phyloP scores from a whole-genome alignment of 2,888 invertebrate genomes.

The Keiferia lycopersicella region DNA sequence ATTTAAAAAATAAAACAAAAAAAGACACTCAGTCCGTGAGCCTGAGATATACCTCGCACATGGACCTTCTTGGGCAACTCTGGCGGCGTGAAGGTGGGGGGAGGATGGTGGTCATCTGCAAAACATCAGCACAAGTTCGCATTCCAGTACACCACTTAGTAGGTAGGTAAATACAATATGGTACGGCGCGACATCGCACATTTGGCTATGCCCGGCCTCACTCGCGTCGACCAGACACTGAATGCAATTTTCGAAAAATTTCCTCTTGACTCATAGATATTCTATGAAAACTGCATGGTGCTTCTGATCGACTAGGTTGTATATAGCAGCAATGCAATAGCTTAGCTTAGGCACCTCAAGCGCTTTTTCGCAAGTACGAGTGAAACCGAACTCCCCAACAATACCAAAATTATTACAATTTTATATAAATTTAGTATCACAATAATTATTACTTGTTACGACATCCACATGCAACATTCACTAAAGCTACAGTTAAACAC shows the following conservation, averaged over 20 bases:
- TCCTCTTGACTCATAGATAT: too few species aligned
- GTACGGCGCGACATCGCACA: slow-evolving; percentile 67
- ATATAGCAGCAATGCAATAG: background rate
- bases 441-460: slow-evolving; percentile 42
- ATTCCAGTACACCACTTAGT: slow-evolving; percentile 78
- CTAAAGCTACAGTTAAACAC: slow-evolving; percentile 47
- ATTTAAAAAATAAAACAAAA: slow-evolving; percentile 55
- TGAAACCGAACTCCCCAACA: slow-evolving; percentile 51
- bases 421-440: slow-evolving; percentile 37
- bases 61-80: slow-evolving; percentile 99
- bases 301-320: too few species aligned
- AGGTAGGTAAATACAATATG: slow-evolving; percentile 55
- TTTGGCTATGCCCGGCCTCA: slow-evolving; percentile 61
- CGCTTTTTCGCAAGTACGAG: slow-evolving; percentile 40
- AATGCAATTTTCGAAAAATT: too few species aligned
- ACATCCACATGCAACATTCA: slow-evolving; percentile 66
- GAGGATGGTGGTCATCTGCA: slow-evolving; percentile 98
- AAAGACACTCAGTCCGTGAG: slow-evolving; percentile 71
- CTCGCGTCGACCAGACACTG: slow-evolving; percentile 27
- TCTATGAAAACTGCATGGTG: too few species aligned
- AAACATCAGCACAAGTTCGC: slow-evolving; percentile 87
- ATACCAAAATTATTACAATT: slow-evolving; percentile 23
- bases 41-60: slow-evolving; percentile 91
- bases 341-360: slow-evolving; percentile 22
- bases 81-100: slow-evolving; percentile 99